Evolutionary conservation across 2,888 invertebrate genomes (phyloP), one percentile per base, ranked within the genome.

Genomic region (Acleris cristana): DNA sequence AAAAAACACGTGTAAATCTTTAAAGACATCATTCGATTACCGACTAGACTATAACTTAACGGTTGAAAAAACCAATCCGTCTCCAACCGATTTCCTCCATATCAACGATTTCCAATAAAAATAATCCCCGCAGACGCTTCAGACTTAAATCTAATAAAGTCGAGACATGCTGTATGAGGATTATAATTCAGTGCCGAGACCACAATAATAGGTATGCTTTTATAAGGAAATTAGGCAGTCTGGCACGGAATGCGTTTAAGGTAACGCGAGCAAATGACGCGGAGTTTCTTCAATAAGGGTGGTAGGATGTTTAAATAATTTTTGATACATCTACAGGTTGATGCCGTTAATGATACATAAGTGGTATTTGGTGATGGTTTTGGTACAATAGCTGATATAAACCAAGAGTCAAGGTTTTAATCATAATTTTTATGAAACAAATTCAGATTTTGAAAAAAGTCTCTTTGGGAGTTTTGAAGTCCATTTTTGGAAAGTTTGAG

Each of bases 131-230:
- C 56, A 56, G 56, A 40, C 56, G 56, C 80, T 79, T 72, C 81
- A 88, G 88, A 88, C 88, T 82, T 68, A 79, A 89, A 90, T 90
- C 82, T 87, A 90, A 90, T 90, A 90, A 90, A 74, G 74, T 74
- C 72, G 84, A 86, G 86, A 88, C 87, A 86, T 80, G 82, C 85
- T 82, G 80, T 74, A 79, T 73, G 76, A 79, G 79, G 77, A 86
- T 89, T 88, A 88, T 79, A 40, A 40, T 14, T 40, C 14, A 40
- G 40, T 14, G 10, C 40, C 40, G 4, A 14, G 40, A 40, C 14
- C 40, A 14, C 14, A 40, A 40, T 14, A 40, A 14, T 10, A 14
- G 40, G 40, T 40, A 14, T 4, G 14, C 14, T 3, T 40, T 40
- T 40, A 14, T 40, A 40, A 3, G 40, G 40, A 14, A 40, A 40